A percentile compares a stretch with the other conserved stretches of the same genome.
Evolutionary conservation across 2,888 invertebrate species (phyloP).

Genomic region (Macroteleia sp.): DNA sequence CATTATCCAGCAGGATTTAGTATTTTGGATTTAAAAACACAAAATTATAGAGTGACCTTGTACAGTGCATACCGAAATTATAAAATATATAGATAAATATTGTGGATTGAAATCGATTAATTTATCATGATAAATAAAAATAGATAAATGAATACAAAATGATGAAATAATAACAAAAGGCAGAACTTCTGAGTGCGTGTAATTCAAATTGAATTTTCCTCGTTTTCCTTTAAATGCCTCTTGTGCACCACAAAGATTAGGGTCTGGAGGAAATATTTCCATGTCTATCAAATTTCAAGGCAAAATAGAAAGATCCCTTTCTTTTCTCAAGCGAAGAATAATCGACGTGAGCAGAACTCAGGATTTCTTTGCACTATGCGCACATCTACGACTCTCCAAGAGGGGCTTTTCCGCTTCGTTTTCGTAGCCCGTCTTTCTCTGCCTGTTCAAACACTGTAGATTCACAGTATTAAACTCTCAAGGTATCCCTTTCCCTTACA

Average conservation of each 20-base stretch:
- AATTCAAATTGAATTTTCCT: constrained; percentile 17
- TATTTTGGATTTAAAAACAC: too few relatives aligned
- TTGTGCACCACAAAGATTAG: constrained; percentile 16
- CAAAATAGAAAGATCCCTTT: constrained; percentile 42
- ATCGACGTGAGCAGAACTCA: constrained; percentile 48
- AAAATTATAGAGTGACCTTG: too few relatives aligned
- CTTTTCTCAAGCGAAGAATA: constrained; percentile 45
- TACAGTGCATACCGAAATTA: too few relatives aligned
- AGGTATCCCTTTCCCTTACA: constrained; percentile 37
- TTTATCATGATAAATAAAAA: constrained; percentile 1
- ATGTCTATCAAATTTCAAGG: constrained; percentile 40
- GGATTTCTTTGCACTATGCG: constrained; percentile 43
- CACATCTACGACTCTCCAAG: constrained; percentile 16
- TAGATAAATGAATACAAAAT: neutral
- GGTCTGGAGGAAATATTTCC: constrained; percentile 28
- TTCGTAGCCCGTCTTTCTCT: constrained; percentile 56
- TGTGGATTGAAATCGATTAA: too few relatives aligned
- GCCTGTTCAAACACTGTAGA: constrained; percentile 63
- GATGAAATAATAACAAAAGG: too few relatives aligned
- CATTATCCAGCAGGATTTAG: too few relatives aligned
- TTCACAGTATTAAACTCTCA: constrained; percentile 63
- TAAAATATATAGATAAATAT: too few relatives aligned
- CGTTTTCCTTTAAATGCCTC: neutral
- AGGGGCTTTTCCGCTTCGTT: constrained; percentile 45
- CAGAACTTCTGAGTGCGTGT: neutral